A percentile compares a stretch with the other conserved stretches of the same genome.
phyloP scores from a whole-genome alignment of 2,888 invertebrate species.

The Byasa hedistus region DNA sequence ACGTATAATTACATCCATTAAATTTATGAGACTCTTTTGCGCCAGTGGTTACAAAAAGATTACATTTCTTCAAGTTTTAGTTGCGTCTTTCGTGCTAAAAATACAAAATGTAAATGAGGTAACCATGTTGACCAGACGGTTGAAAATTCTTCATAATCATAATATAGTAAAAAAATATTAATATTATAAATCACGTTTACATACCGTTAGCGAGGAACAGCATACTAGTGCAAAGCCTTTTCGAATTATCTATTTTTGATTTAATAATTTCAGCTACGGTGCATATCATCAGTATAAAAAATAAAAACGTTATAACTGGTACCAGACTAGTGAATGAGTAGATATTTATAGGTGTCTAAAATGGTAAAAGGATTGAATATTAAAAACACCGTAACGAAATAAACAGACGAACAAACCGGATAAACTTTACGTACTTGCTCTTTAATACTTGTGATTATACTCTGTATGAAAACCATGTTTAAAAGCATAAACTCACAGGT shows the following conservation, averaged over 20 bases:
- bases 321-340: slow-evolving; percentile 35
- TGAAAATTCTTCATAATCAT: not conserved
- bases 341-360: slow-evolving; percentile 39
- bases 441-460: slow-evolving; percentile 48
- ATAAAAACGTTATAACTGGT: slow-evolving; percentile 38
- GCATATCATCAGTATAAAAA: slow-evolving; percentile 38
- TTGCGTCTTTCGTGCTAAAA: not conserved
- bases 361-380: slow-evolving; percentile 18
- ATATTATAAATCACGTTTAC: slow-evolving; percentile 10
- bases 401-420: not conserved
- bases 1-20: no score
- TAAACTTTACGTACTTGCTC: slow-evolving; percentile 46
- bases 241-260: slow-evolving; percentile 42
- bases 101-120: not conserved
- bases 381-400: not conserved
- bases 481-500: slow-evolving; percentile 47
- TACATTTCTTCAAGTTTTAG: not conserved
- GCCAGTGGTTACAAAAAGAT: not conserved
- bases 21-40: not conserved
- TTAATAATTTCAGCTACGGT: slow-evolving; percentile 43
- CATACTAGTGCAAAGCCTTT: slow-evolving; percentile 45
- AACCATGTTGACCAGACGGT: not conserved
- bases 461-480: slow-evolving; percentile 51
- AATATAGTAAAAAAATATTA: not conserved
- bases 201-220: slow-evolving; percentile 45